Evolutionary conservation across 2,113 vertebrate genomes (phyloP).

Genomic region (Bungarus multicinctus): DNA sequence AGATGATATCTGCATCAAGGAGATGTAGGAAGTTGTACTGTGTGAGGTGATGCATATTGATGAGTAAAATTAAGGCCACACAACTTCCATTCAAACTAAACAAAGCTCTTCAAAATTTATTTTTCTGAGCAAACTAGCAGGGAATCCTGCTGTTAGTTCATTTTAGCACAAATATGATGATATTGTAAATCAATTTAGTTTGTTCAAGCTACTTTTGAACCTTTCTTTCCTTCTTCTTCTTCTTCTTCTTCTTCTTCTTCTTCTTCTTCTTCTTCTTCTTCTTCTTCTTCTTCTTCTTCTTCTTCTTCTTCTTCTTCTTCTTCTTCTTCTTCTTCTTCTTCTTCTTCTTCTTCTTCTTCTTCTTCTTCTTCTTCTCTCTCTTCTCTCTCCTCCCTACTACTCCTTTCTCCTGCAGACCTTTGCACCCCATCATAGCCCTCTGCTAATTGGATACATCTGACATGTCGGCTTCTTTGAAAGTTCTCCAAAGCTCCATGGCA

Average conservation of each 20-base stretch:
- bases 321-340: not conserved
- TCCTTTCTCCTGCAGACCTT: slow-evolving; percentile 33
- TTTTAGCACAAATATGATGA: slow-evolving; percentile 9
- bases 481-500: slow-evolving; percentile 49
- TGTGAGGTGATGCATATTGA: not conserved
- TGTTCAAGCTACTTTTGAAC: not conserved
- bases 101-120: not conserved
- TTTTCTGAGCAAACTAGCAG: not conserved
- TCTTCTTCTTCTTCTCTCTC: too few species aligned
- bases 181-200: slow-evolving; percentile 17
- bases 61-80: not conserved
- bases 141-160: not conserved
- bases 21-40: not conserved
- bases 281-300: too few species aligned
- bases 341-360: not conserved
- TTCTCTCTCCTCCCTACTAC: not conserved
- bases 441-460: slow-evolving; percentile 62
- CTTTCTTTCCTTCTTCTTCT: not conserved
- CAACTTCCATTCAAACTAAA: not conserved
- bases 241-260: not conserved
- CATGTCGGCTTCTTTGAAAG: slow-evolving; percentile 49
- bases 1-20: not conserved
- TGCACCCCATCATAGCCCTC: slow-evolving; percentile 31
- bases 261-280: too few species aligned
- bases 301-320: too few species aligned